Evolutionary conservation across 1,140 invertebrate species (phyloP).

Genomic region (Atopsyche davidsoni): DNA sequence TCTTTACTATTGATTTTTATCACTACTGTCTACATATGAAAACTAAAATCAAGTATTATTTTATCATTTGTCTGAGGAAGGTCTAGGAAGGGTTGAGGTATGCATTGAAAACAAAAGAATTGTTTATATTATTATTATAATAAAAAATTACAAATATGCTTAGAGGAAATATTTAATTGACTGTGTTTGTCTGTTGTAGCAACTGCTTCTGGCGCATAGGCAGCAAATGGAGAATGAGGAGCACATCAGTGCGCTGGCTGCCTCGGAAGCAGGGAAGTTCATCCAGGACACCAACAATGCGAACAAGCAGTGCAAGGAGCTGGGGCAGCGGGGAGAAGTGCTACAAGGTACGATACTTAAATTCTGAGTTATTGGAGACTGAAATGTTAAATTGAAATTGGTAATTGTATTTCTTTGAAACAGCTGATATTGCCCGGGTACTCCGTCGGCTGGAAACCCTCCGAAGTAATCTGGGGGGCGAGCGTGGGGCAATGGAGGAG

Average conservation of each 20-base stretch:
- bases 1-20: no score
- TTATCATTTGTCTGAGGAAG: no score
- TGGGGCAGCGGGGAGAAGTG: conserved; percentile 41
- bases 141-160: no score
- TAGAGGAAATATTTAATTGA: no score
- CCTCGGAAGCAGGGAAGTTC: conserved; percentile 47
- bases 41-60: no score
- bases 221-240: conserved; percentile 58
- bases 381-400: conserved; percentile 15
- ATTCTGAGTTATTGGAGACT: no score
- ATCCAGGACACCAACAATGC: conserved; percentile 46
- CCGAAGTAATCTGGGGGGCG: conserved; percentile 54
- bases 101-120: no score
- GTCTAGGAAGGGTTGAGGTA: no score
- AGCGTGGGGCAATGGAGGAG: conserved; percentile 52
- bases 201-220: conserved; percentile 52
- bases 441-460: conserved; percentile 51
- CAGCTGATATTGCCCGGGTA: conserved; percentile 42
- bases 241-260: conserved; percentile 47
- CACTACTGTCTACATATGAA: no score
- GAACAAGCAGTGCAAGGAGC: conserved; percentile 46
- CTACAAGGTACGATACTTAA: conserved; percentile 38
- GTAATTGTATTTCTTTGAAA: conserved; percentile 20
- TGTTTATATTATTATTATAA: no score
- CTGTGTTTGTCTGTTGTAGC: conserved; percentile 30